phyloP scores from a whole-genome alignment of 2,888 invertebrate species.

The Synanthedon myopaeformis region DNA sequence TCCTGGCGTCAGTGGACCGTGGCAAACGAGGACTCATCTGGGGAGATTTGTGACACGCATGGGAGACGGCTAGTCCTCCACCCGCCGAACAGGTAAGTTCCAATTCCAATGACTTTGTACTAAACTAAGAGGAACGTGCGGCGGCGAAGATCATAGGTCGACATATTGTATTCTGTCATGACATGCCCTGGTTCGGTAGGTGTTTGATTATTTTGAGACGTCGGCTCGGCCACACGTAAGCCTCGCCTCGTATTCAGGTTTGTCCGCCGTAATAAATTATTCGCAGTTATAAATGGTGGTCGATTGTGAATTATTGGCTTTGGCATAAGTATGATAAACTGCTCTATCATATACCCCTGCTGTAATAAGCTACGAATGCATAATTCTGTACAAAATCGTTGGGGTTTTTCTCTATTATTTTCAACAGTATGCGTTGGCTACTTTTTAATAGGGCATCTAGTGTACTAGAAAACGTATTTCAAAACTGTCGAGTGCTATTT shows the following conservation, averaged over 20 bases:
- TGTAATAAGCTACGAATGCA: not conserved
- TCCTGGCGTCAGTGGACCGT: slow-evolving; percentile 85
- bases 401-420: too few relatives aligned
- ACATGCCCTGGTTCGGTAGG: not conserved
- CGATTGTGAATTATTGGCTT: not conserved
- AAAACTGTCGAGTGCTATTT: too few relatives aligned
- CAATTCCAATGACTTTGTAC: too few relatives aligned
- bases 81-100: slow-evolving; percentile 10
- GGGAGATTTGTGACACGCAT: slow-evolving; percentile 74
- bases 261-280: not conserved
- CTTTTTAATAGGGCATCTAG: too few relatives aligned
- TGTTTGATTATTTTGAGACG: not conserved
- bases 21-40: slow-evolving; percentile 85
- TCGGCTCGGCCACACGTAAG: not conserved
- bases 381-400: not conserved
- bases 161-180: not conserved
- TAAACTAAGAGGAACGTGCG: not conserved
- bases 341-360: not conserved
- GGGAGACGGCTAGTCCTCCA: slow-evolving; percentile 28
- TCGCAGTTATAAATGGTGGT: not conserved
- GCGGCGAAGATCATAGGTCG: not conserved
- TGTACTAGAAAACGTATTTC: too few relatives aligned
- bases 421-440: too few relatives aligned
- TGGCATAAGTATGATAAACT: not conserved
- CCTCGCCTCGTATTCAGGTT: not conserved